Conservation (phyloP, 2,113 vertebrate genomes). For the Porphyrio hochstetteri region DNA sequence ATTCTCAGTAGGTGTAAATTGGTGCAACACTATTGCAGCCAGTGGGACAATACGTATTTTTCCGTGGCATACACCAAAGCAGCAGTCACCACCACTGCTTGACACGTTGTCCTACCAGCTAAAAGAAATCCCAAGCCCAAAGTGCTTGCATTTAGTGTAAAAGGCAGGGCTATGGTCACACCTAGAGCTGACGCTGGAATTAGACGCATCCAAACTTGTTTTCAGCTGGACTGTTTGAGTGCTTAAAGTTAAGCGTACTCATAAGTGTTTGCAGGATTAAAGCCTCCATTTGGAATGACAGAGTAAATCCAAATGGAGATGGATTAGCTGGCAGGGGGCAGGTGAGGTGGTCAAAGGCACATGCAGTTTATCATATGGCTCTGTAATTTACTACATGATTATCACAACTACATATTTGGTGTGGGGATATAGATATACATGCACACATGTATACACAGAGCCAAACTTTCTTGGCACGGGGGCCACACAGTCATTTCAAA, state of each 20-base stretch:
- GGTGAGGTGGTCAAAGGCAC: constrained; percentile 62
- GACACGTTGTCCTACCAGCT: not conserved
- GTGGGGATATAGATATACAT: constrained; percentile 66
- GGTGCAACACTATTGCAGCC: not conserved
- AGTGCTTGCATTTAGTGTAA: not conserved
- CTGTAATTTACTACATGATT: constrained; percentile 68
- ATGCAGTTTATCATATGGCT: constrained; percentile 65
- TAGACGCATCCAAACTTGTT: not conserved
- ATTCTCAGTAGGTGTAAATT: not conserved
- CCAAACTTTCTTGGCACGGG: constrained; percentile 47
- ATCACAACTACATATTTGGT: constrained; percentile 71
- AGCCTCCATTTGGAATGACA: constrained; percentile 31
- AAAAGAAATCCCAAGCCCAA: not conserved
- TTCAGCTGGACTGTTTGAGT: constrained; percentile 3
- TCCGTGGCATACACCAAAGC: not conserved
- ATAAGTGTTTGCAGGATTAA: constrained; percentile 62
- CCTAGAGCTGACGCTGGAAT: not conserved
- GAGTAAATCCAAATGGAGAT: constrained; percentile 62
- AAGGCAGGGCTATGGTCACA: not conserved
- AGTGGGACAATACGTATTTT: not conserved
- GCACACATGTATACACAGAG: not conserved
- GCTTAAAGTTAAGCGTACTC: constrained; percentile 56
- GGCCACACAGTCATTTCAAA: constrained; percentile 60
- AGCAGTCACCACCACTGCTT: not conserved
- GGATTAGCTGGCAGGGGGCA: constrained; percentile 57